Conservation (phyloP, 2,113 vertebrate species). For the Macquaria ambigua region DNA sequence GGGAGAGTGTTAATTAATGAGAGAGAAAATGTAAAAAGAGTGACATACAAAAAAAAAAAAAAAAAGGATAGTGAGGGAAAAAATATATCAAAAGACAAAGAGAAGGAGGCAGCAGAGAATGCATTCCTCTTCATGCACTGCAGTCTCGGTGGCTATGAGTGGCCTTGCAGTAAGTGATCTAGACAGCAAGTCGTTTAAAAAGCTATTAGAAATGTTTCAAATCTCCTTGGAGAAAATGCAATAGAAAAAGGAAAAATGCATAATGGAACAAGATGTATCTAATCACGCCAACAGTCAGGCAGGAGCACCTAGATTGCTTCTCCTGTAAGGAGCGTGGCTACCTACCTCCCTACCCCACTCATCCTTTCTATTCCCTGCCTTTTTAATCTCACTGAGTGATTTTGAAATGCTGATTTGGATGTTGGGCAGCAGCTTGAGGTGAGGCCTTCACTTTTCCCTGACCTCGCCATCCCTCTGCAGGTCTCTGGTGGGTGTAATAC, state of each 20-base stretch:
- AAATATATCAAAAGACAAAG: conserved; percentile 41
- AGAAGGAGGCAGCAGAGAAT: conserved; percentile 37
- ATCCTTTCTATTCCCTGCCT: conserved; percentile 43
- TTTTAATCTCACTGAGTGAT: conserved; percentile 88
- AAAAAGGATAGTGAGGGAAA: not conserved
- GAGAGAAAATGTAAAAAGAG: conserved; percentile 19
- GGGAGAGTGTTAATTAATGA: conserved; percentile 20
- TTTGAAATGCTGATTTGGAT: conserved; percentile 80
- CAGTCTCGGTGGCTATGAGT: conserved; percentile 46
- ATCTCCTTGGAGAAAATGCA: conserved; percentile 77
- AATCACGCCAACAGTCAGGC: conserved; percentile 75
- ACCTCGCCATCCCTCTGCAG: conserved; percentile 62
- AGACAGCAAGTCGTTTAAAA: conserved; percentile 78
- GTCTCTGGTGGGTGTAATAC: conserved; percentile 74
- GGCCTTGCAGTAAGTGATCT: conserved; percentile 65
- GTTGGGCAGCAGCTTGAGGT: conserved; percentile 70
- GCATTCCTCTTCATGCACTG: conserved; percentile 48
- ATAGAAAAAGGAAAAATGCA: conserved; percentile 70
- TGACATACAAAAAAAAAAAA: not conserved
- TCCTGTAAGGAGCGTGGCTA: conserved; percentile 31
- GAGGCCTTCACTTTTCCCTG: conserved; percentile 67
- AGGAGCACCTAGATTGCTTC: conserved; percentile 62
- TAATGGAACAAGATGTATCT: conserved; percentile 78
- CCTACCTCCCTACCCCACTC: conserved; percentile 45
- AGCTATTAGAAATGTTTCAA: conserved; percentile 82